Evolutionary conservation across 2,797 vertebrate genomes (phyloP).

Genomic region (Oreonectes daqikongensis): DNA sequence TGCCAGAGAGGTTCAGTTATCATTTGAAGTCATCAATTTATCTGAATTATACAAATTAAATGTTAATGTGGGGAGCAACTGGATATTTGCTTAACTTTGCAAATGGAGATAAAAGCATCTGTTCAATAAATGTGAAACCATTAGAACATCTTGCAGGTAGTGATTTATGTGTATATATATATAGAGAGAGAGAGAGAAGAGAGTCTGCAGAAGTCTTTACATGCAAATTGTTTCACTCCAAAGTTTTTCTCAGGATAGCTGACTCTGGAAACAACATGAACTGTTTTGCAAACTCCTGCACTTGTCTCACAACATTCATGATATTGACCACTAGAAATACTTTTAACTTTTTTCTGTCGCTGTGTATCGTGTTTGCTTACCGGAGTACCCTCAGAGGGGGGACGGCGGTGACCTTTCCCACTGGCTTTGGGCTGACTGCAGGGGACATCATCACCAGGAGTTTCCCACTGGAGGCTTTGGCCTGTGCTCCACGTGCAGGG

Average conservation of each 20-base stretch:
- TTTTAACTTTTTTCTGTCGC: too few relatives aligned
- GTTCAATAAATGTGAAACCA: not conserved
- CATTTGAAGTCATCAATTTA: too few relatives aligned
- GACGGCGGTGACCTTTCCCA: constrained; percentile 65
- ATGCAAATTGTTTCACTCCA: not conserved
- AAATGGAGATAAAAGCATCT: not conserved
- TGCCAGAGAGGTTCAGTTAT: too few relatives aligned
- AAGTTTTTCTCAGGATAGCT: not conserved
- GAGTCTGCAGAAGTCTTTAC: not conserved
- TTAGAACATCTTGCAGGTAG: not conserved
- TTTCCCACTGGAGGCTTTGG: constrained; percentile 70
- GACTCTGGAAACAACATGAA: not conserved
- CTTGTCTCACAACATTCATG: not conserved
- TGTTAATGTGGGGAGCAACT: too few relatives aligned
- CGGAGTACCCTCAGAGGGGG: constrained; percentile 73
- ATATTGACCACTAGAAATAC: not conserved
- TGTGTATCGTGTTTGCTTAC: constrained; percentile 66
- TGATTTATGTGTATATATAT: not conserved
- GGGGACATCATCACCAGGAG: constrained; percentile 86
- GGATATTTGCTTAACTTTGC: too few relatives aligned
- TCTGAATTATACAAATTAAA: too few relatives aligned
- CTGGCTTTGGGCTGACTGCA: constrained; percentile 66
- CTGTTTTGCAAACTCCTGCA: not conserved
- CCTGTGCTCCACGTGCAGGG: constrained; percentile 72
- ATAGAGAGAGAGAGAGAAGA: too few relatives aligned